phyloP scores from a whole-genome alignment of 2,888 invertebrate species.

The Mellilla xanthometata region DNA sequence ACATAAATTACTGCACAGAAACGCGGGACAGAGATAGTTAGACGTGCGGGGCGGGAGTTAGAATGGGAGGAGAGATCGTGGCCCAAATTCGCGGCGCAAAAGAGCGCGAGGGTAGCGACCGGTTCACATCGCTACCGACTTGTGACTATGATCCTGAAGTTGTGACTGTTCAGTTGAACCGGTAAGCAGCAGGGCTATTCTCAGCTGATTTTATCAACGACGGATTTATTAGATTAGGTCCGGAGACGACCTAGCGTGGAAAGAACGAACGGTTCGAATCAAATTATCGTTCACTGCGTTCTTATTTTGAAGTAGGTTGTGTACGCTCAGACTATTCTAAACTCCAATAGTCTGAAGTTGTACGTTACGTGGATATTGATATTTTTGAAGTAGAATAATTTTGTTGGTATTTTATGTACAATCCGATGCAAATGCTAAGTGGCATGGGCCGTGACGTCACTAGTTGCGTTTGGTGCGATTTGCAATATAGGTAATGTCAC shows the following conservation, averaged over 20 bases:
- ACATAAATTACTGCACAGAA: slow-evolving; percentile 51
- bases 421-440: no score
- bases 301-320: no score
- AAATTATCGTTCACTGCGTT: no score
- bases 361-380: no score
- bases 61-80: slow-evolving; percentile 56
- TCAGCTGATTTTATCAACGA: slow-evolving; percentile 26
- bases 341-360: no score
- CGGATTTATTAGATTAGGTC: slow-evolving; percentile 1
- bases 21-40: slow-evolving; percentile 44
- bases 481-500: no score
- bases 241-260: neutral
- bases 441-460: no score
- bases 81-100: slow-evolving; percentile 67
- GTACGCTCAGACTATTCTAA: no score
- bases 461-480: no score
- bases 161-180: slow-evolving; percentile 59
- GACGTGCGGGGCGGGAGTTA: slow-evolving; percentile 36
- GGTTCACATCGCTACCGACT: slow-evolving; percentile 79
- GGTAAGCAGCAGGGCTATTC: slow-evolving; percentile 52
- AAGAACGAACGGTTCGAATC: neutral
- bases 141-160: slow-evolving; percentile 61
- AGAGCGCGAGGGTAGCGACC: slow-evolving; percentile 67
- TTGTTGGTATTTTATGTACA: no score
- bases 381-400: no score